phyloP scores from a whole-genome alignment of 2,888 invertebrate species.

The Malachius bipustulatus region DNA sequence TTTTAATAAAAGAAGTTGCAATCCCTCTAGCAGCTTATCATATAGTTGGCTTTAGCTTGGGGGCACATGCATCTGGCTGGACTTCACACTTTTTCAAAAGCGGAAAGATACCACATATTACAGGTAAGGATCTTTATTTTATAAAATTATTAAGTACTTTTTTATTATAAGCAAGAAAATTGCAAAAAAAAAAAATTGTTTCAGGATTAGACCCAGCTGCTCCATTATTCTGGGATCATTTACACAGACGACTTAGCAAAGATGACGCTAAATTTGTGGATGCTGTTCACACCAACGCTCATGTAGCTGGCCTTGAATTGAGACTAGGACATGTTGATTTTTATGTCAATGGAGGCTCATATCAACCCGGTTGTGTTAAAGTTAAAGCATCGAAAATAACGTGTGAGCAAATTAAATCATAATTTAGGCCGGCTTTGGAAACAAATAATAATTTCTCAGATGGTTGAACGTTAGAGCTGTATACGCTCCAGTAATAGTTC shows the following conservation, averaged over 20 bases:
- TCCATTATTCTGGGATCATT: background rate
- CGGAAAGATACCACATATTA: slow-evolving; percentile 41
- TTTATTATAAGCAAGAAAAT: no score
- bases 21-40: slow-evolving; percentile 42
- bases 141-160: no score
- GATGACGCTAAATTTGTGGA: slow-evolving; percentile 1
- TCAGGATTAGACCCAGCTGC: slow-evolving; percentile 1
- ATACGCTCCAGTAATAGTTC: no score
- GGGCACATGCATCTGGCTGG: slow-evolving; percentile 48
- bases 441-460: no score
- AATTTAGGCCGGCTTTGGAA: no score
- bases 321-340: slow-evolving; percentile 71
- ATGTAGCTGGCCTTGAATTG: slow-evolving; percentile 69
- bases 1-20: slow-evolving; percentile 35
- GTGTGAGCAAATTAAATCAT: no score
- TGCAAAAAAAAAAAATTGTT: no score
- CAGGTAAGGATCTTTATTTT: slow-evolving; percentile 38
- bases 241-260: background rate
- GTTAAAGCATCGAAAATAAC: no score
- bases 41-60: slow-evolving; percentile 53
- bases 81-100: slow-evolving; percentile 38
- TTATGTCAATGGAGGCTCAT: slow-evolving; percentile 68
- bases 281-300: slow-evolving; percentile 39
- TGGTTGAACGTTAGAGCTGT: no score
- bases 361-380: slow-evolving; percentile 56